phyloP scores from a whole-genome alignment of 2,888 invertebrate species.

The Allolobophora icterica region DNA sequence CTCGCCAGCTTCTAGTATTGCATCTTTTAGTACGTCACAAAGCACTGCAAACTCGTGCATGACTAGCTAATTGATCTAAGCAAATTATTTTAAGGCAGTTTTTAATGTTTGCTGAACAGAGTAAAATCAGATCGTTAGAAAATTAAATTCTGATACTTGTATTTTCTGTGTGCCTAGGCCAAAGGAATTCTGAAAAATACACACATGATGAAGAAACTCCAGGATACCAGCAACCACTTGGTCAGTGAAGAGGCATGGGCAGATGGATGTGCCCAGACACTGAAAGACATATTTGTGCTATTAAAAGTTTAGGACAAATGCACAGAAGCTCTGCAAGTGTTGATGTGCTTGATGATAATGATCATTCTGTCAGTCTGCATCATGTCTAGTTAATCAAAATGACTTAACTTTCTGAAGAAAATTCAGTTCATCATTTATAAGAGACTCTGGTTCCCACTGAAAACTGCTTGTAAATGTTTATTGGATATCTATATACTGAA shows the following conservation, averaged over 20 bases:
- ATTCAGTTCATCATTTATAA: background rate
- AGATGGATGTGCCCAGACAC: conserved; percentile 23
- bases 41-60: too few species aligned
- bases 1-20: too few species aligned
- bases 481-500: too few species aligned
- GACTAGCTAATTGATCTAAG: too few species aligned
- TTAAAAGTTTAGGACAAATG: conserved; percentile 20
- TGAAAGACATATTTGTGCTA: conserved; percentile 30
- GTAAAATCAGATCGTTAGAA: too few species aligned
- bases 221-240: conserved; percentile 44
- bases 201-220: conserved; percentile 41
- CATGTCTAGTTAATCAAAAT: background rate
- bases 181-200: conserved; percentile 45
- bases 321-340: background rate
- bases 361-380: background rate
- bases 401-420: background rate
- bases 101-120: too few species aligned
- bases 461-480: too few species aligned
- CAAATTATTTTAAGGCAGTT: too few species aligned
- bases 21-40: too few species aligned
- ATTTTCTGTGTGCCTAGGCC: conserved; percentile 42
- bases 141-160: background rate
- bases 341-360: background rate
- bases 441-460: too few species aligned
- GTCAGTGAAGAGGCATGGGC: conserved; percentile 12